These are phyloP conservation scores for Umimayanthus chanpuru DNA, from an alignment of 92 coral and sea anemone species.

Conservation along the genomic window DNA sequence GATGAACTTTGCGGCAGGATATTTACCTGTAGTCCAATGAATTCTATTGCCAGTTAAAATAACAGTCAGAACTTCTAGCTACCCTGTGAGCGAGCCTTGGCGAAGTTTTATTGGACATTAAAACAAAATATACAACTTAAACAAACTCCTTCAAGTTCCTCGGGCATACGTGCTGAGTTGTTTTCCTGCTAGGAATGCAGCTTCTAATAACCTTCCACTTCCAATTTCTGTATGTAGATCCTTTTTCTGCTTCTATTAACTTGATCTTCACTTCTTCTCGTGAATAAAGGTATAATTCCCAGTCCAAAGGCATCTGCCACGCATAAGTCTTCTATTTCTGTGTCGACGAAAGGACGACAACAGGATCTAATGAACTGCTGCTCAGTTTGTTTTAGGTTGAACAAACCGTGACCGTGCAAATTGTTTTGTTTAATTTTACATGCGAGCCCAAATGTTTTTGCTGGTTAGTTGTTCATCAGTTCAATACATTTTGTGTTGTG, in stretches of 20 bases:
- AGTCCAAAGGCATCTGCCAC: slow-evolving; percentile 25
- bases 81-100: too few species aligned
- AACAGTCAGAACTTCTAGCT: too few species aligned
- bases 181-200: slow-evolving; percentile 41
- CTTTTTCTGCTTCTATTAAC: slow-evolving; percentile 32
- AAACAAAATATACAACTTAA: too few species aligned
- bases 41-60: too few species aligned
- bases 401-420: too few species aligned
- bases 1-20: too few species aligned
- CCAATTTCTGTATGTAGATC: background rate
- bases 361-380: slow-evolving; percentile 21
- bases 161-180: slow-evolving; percentile 18
- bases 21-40: too few species aligned
- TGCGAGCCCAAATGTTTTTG: too few species aligned
- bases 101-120: too few species aligned
- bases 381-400: slow-evolving; percentile 6
- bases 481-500: too few species aligned
- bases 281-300: slow-evolving; percentile 12
- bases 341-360: slow-evolving; percentile 34
- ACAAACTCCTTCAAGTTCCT: slow-evolving; percentile 4
- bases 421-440: too few species aligned
- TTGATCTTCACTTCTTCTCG: slow-evolving; percentile 30
- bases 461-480: too few species aligned
- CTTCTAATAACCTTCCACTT: slow-evolving; percentile 27
- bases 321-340: slow-evolving; percentile 42